Evolutionary conservation across 2,888 invertebrate genomes (phyloP), one percentile per base, ranked within the genome.

Genomic region (Ashinkailepas kermadecensis): DNA sequence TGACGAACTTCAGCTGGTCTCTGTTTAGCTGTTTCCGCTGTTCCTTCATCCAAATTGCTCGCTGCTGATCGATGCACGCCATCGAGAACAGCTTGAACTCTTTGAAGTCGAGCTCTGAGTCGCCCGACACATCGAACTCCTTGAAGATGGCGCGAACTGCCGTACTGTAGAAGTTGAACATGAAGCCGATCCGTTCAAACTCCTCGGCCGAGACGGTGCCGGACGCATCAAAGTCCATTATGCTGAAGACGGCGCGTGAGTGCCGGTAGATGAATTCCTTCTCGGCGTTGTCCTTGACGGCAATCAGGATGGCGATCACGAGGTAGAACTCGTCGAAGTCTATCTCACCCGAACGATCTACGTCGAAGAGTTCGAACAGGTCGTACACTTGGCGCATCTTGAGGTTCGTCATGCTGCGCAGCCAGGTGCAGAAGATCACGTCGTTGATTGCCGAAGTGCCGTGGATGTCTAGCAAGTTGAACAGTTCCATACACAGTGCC

Each of bases 261-360:
- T 86, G 86, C 11, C 85, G 84, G 82, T 85, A 86, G 57, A 86
- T 86, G 80, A 86, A 86, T 83, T 86, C 85, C 82, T 86, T 86
- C 81, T 86, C 86, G 65, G 85, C 85, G 23, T 83, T 82, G 81
- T 86, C 86, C 85, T 86, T 86, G 70, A 85, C 84, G 21, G 86
- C 85, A 39, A 87, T 84, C 12, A 87, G 83, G 70, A 87, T 86
- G 80, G 86, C 86, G 80, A 85, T 84, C 8, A 87, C 82, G 1
- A 87, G 83, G 81, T 86, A 87, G 83, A 87, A 87, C 81, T 87
- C 87, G 70, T 86, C 86, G 83, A 86, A 86, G 70, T 87, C 86
- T 39, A 87, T 85, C 81, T 85, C 84, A 4, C 87, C 86, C 2
- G 86, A 86, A 18, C 85, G 85, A 82, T 87, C 86, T 62, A 86